Base-by-base conservation (phyloP, 1,140 invertebrate genomes). In the Rhopalosiphum maidis region DNA sequence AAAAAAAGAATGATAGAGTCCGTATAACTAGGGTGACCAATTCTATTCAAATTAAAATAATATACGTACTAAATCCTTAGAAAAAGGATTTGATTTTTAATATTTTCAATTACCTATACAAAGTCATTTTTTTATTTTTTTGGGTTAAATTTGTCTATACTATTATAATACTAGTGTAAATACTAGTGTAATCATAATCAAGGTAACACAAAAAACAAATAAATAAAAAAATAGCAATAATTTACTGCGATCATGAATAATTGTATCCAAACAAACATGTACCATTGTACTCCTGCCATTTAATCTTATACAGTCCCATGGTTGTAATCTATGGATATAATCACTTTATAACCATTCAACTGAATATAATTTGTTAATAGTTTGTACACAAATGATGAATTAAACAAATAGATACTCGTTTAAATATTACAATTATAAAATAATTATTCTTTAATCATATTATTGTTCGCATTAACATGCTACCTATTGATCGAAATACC, bases 201-300 rank as follows among this genome's bases (percentile, higher is more conserved):
- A 54, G 22, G 9, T 11, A 22, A 54, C 37, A 89, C 35, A 88
- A 51, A 22, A 48, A 88, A 51, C 1, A 86, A 83, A 37, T 7
- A 37, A 83, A 18, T 51, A 21, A 22, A 21, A 22, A 83, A 8
- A 43, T 25, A 85, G 22, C 37, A 30, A 89, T 89, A 54, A 55
- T 55, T 89, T 35, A 55, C 51, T 41, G 23, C 22, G 48, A 89
- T 55, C 51, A 41, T 89, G 37, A 89, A 89, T 89, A 89, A 89
- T 89, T 21, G n/a, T 89, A 89, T 41, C n/a, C n/a, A n/a, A 88
- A 89, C 46, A 30, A 48, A 87, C 15, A 87, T 54, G 35, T 35
- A n/a, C 46, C 6, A n/a, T 35, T 88, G 48, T 51, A 4, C 30
- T 7, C n/a, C 25, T 54, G 54, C 35, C 30, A 1, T 54, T 89